phyloP scores from a whole-genome alignment of 2,888 invertebrate genomes.

The Ctenicera cuprea region DNA sequence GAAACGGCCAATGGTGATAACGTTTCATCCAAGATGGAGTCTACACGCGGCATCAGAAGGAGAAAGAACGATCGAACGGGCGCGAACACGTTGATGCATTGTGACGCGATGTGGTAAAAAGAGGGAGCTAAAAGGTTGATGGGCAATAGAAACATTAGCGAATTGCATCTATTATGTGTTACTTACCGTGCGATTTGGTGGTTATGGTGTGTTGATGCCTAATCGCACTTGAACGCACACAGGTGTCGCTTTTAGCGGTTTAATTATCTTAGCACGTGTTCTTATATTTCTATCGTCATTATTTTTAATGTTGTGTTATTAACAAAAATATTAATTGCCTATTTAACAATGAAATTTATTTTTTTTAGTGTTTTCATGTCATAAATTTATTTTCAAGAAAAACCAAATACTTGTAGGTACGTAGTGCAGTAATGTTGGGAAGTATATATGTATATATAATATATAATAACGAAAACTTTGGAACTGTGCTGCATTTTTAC shows the following conservation, averaged over 20 bases:
- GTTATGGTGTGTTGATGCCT: constrained; percentile 1
- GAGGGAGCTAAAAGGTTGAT: constrained; percentile 52
- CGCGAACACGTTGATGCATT: constrained; percentile 40
- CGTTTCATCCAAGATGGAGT: constrained; percentile 60
- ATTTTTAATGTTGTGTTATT: too few relatives aligned
- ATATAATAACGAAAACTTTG: too few relatives aligned
- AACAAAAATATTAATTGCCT: too few relatives aligned
- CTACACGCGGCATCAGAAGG: constrained; percentile 24
- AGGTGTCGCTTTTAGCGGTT: constrained; percentile 26
- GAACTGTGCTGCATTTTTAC: too few relatives aligned
- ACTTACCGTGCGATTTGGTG: constrained; percentile 39
- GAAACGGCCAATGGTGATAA: constrained; percentile 55
- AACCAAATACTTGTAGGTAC: too few relatives aligned
- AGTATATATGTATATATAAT: too few relatives aligned
- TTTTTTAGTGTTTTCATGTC: too few relatives aligned
- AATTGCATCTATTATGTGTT: constrained; percentile 52
- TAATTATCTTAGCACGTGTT: too few relatives aligned
- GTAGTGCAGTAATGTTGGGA: too few relatives aligned
- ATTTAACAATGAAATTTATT: too few relatives aligned
- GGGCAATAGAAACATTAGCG: constrained; percentile 54
- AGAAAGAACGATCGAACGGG: constrained; percentile 38
- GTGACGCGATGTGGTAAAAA: constrained; percentile 46
- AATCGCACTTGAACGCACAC: constrained; percentile 42
- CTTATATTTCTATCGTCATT: too few relatives aligned
- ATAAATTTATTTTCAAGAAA: too few relatives aligned